Base-by-base conservation (phyloP, 1,140 invertebrate genomes). In the Drosophila sp. region DNA sequence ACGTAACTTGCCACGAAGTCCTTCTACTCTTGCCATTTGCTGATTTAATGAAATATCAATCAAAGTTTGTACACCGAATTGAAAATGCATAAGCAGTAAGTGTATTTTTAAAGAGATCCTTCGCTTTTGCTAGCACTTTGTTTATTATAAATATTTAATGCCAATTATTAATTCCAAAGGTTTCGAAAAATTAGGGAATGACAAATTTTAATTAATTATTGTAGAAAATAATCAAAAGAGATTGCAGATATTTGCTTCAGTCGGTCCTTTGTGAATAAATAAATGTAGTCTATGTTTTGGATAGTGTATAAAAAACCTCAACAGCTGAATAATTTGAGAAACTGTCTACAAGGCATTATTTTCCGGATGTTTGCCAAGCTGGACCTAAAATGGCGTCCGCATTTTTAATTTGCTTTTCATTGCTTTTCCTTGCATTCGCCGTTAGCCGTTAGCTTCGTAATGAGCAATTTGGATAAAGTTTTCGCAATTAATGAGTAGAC, bases 251-350 rank as follows among this genome's bases (percentile, higher is more conserved):
- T 4, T 30, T 30, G 30, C 4, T 30, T 2, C 30, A 2, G 4
- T 3, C 0, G 4, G 4, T 30, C 30, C 2, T 3, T 30, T 30
- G 30, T 50, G 23, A 27, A 8, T 10, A 8, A 50, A 50, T 10
- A 23, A 27, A 50, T 50, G 44, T 50, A 50, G 23, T 27, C 44
- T 27, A 3, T 50, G 27, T 25, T 10, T 50, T 50, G 44, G 44
- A 3, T 1, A 50, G 44, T 4, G 44, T 27, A 75, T 72, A 75
- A 62, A 38, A 75, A 76, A 64, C 32, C 74, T 61, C 73, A 47
- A 40, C 62, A 68, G 74, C 68, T 78, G 74, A 77, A 78, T 78
- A 78, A 78, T 77, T 78, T 78, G 77, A 77, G 60, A 66, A 57
- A 71, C 66, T 67, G 74, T 78, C 76, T 76, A 62, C 47, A 40